Evolutionary conservation across 2,113 vertebrate genomes (phyloP), one percentile per base, ranked within the genome.

Genomic region (Indicator indicator): DNA sequence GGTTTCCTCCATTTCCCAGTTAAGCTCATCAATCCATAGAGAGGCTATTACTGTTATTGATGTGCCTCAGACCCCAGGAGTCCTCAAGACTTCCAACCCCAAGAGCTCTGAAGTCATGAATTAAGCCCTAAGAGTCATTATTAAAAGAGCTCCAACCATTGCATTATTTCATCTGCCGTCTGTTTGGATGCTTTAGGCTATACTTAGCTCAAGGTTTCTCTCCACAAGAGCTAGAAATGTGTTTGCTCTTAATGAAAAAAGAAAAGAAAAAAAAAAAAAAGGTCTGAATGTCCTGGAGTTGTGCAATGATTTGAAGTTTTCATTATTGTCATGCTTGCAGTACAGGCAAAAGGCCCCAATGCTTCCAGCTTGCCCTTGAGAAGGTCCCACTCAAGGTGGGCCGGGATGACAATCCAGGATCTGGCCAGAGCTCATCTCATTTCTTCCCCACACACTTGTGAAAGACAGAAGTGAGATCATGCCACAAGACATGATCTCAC

Each of bases 181-280:
- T 95, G 91, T 84, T 95, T 95, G 86, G 90, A 90, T 59, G 93
- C 95, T 92, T 73, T 38, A 87, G 94, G 95, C 81, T 93, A 94
- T 90, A 95, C 96, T 95, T 90, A 94, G 94, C 84, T 93, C 89
- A 91, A 94, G 91, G 84, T 93, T 95, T 91, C 68, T 84, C 84
- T 85, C 89, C 42, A 70, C 46, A 27, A 95, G 74, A 95, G 84
- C 19, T 83, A 92, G 74, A 93, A 85, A 92, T 89, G 71, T 77
- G 70, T 67, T 96, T 74, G 27, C 60, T 95, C 36, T 83, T 90
- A 91, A 93, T 74, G 60, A 79, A 93, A 94, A 18, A 9, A 16
- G 60, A 79, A 93, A 94, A 18, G 7, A 16, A 16, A 14, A 14
- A 7, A 92, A 86, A 80, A 90, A 52, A 13, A 23, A 24, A 26